These are phyloP conservation scores for Emberiza fucata DNA, from an alignment of 2,113 vertebrate genomes.

Conservation along the genomic window DNA sequence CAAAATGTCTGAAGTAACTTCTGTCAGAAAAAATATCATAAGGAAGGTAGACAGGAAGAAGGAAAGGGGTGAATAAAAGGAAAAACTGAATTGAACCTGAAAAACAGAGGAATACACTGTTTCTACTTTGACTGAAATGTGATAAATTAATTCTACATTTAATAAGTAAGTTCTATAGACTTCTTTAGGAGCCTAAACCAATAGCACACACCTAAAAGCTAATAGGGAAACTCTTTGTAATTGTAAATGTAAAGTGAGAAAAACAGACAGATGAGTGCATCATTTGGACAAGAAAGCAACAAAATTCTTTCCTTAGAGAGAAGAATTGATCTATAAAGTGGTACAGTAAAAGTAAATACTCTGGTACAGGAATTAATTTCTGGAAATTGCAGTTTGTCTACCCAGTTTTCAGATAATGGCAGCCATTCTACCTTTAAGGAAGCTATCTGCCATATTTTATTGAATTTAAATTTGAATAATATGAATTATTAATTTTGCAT, in stretches of 20 bases:
- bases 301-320: background rate
- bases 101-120: background rate
- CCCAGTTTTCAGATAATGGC: background rate
- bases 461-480: background rate
- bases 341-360: background rate
- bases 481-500: background rate
- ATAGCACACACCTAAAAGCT: background rate
- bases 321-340: background rate
- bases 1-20: background rate
- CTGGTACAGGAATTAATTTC: background rate
- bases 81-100: background rate
- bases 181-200: background rate
- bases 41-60: background rate
- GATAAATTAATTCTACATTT: background rate
- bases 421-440: background rate
- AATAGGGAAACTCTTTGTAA: background rate
- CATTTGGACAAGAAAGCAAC: background rate
- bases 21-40: background rate
- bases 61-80: background rate
- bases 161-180: background rate
- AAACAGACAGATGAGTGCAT: background rate
- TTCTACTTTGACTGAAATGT: background rate
- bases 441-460: background rate
- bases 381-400: background rate
- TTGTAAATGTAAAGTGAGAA: background rate